Base-by-base conservation (phyloP, 1,140 invertebrate genomes). In the Centruroides vittatus region DNA sequence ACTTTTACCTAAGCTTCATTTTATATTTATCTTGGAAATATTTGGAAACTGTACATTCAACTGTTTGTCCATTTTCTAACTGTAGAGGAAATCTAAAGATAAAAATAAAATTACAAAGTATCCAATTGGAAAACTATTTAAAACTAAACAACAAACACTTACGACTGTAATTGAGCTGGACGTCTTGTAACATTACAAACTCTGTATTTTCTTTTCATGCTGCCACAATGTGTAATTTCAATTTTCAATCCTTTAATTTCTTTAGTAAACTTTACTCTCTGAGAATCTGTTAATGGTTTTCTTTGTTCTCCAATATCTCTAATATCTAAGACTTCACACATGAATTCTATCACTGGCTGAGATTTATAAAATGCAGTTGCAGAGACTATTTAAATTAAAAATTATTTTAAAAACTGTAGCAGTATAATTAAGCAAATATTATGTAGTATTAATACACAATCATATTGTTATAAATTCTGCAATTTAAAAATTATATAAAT, bases 291-390 rank as follows among this genome's bases (percentile, higher is more conserved):
- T 48, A 99, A 78, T 36, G 95, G 94, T 76, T 96, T 93, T 62
- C 93, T 84, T 66, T 85, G 82, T 70, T 99, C 96, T 47, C 51
- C 51, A 62, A 99, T 89, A 70, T 98, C 94, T 72, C 93, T 81
- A 55, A 99, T 93, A 72, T 99, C 97, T 66, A 99, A 78, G 50
- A 99, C 95, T 80, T 99, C 97, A 76, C 94, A 98, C 91, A 99
- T 96, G 74, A 99, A 99, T 73, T 99, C 95, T 75, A 98, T 98
- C 35, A 99, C 97, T 58, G 94, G 94, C 77, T 99, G 97, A 50
- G 96, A 91, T 78, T 99, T 99, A 78, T 99, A 99, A 76, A 99
- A 99, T 59, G 97, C 97, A 66, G 97, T 99, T 53, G 97, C 97
- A 67, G 95, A 98, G 36, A 99, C 63, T 64, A 23, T 54, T 52